These are phyloP conservation scores for Autographa pulchrina DNA, from an alignment of 2,888 invertebrate species.

Conservation along the genomic window DNA sequence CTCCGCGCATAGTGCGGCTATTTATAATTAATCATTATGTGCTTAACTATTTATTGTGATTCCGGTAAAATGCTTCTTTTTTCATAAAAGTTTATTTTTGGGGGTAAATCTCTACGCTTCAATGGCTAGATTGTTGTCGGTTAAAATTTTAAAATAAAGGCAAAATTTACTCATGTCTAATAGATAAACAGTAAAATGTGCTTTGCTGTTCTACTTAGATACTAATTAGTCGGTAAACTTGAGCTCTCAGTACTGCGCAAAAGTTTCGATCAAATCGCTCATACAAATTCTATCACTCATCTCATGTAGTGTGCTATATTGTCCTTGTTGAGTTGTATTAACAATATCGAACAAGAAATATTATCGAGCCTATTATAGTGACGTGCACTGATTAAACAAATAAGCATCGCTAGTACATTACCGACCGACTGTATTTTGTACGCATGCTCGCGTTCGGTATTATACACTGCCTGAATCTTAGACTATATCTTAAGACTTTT, in stretches of 20 bases:
- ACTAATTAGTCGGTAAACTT: not conserved
- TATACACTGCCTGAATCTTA: constrained; percentile 62
- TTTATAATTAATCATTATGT: constrained; percentile 28
- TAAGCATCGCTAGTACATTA: constrained; percentile 65
- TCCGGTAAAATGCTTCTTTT: constrained; percentile 6
- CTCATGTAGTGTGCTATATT: not conserved
- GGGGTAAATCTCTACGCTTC: too few species aligned
- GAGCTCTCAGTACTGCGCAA: not conserved
- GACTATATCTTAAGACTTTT: not conserved
- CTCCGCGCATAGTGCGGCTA: constrained; percentile 16
- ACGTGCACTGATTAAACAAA: constrained; percentile 66
- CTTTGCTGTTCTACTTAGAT: too few species aligned
- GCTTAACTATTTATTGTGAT: constrained; percentile 7
- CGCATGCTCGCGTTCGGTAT: constrained; percentile 48
- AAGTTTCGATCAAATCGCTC: not conserved
- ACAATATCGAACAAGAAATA: constrained; percentile 45
- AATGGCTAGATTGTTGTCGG: too few species aligned
- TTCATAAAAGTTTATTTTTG: not conserved
- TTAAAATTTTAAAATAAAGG: too few species aligned
- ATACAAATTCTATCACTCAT: too few species aligned
- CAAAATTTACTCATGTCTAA: too few species aligned
- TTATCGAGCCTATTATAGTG: constrained; percentile 47
- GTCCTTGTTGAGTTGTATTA: not conserved
- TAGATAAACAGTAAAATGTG: too few species aligned
- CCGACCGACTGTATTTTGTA: constrained; percentile 47